phyloP scores from a whole-genome alignment of 2,888 invertebrate genomes.

The Schizotus pectinicornis region DNA sequence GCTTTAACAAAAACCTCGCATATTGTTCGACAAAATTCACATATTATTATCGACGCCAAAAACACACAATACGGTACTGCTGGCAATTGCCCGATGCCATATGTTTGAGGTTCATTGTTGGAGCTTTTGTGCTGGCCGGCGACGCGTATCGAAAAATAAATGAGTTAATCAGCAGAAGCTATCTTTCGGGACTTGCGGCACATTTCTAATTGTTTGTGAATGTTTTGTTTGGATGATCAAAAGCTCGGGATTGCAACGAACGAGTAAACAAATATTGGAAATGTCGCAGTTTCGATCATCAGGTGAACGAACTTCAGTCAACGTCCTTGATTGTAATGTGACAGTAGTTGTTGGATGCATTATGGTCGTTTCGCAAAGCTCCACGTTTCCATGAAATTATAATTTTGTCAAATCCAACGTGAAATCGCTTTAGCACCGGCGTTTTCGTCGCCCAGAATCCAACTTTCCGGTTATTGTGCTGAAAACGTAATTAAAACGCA shows the following conservation, averaged over 20 bases:
- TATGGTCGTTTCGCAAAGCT: too few species aligned
- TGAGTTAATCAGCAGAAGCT: neutral
- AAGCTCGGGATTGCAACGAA: too few species aligned
- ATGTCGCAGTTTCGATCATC: neutral
- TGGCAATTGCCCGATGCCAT: slow-evolving; percentile 9
- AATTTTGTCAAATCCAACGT: neutral
- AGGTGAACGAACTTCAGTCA: slow-evolving; percentile 13
- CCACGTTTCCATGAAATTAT: neutral
- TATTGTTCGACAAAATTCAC: slow-evolving; percentile 4
- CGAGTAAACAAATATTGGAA: too few species aligned
- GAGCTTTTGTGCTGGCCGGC: too few species aligned
- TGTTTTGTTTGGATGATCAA: neutral
- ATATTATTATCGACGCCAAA: slow-evolving; percentile 5
- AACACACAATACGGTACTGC: slow-evolving; percentile 4
- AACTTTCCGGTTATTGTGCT: neutral
- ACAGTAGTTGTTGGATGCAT: neutral
- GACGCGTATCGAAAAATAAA: neutral
- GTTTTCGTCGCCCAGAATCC: neutral
- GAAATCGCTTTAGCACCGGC: neutral
- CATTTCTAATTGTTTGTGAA: neutral
- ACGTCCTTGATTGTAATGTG: neutral
- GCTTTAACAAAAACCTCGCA: neutral
- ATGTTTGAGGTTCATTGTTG: slow-evolving; percentile 4
- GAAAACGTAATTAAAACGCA: too few species aligned
- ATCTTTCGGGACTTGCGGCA: slow-evolving; percentile 1